Evolutionary conservation across 2,888 invertebrate species (phyloP), one percentile per base, ranked within the genome.

Genomic region (Ormyrus nitidulus): DNA sequence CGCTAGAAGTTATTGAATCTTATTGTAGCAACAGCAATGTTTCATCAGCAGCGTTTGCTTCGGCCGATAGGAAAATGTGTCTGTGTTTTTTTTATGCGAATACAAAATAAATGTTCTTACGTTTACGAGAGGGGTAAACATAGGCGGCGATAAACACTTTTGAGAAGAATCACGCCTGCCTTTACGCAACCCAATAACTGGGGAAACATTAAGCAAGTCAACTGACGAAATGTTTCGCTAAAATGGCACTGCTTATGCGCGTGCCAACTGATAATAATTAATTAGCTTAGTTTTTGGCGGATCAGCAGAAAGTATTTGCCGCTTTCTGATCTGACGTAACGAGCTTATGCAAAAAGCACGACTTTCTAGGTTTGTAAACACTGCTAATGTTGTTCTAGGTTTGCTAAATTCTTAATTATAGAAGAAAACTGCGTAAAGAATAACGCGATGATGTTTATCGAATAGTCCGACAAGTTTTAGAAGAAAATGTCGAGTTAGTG

Each of bases 221-320:
- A 76, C 72, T 66, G 76, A 80, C 65, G 76, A 80, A 80, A 80
- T 44, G 19, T 61, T 54, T 56, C 69, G 58, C n/a, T 64, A 59
- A 66, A 51, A 5, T n/a, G 13, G 48, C 49, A 59, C 48, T 56
- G 7, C 34, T 9, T 13, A 19, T 19, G 19, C 19, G 19, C 19
- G 19, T 19, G 19, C 19, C 19, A 19, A 19, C 19, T 2, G 19
- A 19, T 19, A 19, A 19, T 19, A 19, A 19, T 19, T 19, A 19
- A 19, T 19, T 19, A 19, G 19, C 19, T 19, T 19, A 19, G 19
- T 19, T 19, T 19, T 19, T 19, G 19, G 19, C 19, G 1, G 19
- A 19, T 19, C 19, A 19, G 19, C 19, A 19, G 19, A 19, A 19
- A 19, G 19, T 19, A 2, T 19, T 19, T 19, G 19, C 19, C 19